A percentile compares a stretch with the other conserved stretches of the same genome.
Conservation (phyloP, 2,888 invertebrate species). For the Adela reaumurella region DNA sequence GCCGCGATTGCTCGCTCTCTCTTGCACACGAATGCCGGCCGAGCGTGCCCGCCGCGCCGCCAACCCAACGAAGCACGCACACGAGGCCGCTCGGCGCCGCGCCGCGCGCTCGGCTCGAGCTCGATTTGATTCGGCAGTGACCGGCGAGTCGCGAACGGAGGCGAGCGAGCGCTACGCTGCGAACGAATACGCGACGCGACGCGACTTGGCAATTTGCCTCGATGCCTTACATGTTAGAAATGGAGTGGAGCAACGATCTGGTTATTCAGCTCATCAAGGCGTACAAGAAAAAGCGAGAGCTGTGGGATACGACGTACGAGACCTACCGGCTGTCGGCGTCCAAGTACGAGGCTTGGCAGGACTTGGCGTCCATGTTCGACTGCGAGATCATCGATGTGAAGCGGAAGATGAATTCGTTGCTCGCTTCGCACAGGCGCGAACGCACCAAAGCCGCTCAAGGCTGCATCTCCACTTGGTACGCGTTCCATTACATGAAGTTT, state of each 20-base stretch:
- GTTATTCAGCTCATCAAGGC: conserved; percentile 27
- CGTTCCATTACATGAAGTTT: conserved; percentile 32
- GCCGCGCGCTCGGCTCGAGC: neutral
- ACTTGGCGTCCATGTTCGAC: conserved; percentile 27
- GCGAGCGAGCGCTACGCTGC: neutral
- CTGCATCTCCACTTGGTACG: conserved; percentile 31
- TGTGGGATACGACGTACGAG: conserved; percentile 31
- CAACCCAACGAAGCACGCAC: no score
- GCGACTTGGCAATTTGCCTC: neutral
- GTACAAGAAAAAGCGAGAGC: conserved; percentile 24
- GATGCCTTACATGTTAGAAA: conserved; percentile 13
- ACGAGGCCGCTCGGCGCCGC: no score
- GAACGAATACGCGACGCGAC: neutral
- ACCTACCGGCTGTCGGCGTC: conserved; percentile 27
- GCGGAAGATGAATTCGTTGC: conserved; percentile 40
- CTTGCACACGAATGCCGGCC: neutral
- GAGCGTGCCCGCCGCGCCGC: neutral
- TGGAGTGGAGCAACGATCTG: conserved; percentile 33
- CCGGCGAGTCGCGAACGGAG: neutral
- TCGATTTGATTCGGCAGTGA: neutral
- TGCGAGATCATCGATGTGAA: conserved; percentile 33
- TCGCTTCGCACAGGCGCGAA: conserved; percentile 42
- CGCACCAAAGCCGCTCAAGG: conserved; percentile 31
- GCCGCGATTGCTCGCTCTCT: neutral
- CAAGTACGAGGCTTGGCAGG: conserved; percentile 34